phyloP scores from a whole-genome alignment of 2,888 invertebrate species.

The Pyrrhia umbra region DNA sequence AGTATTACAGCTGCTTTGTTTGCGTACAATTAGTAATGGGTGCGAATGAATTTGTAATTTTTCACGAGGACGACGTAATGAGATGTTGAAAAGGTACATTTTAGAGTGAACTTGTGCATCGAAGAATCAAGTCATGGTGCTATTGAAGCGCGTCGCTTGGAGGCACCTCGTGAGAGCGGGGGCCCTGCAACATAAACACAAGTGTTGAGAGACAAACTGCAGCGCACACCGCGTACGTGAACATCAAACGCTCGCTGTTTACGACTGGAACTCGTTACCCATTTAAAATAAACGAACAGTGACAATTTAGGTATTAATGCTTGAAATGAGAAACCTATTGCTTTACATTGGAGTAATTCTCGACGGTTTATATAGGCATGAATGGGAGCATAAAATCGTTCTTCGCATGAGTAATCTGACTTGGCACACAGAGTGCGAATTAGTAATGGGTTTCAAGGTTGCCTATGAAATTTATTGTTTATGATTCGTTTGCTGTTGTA shows the following conservation, averaged over 20 bases:
- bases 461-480: constrained; percentile 41
- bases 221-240: constrained; percentile 19
- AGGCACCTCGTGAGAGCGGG: constrained; percentile 87
- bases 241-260: constrained; percentile 74
- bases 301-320: constrained; percentile 62
- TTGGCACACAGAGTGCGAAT: constrained; percentile 42
- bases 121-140: constrained; percentile 83
- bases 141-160: constrained; percentile 82
- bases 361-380: constrained; percentile 43
- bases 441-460: constrained; percentile 42
- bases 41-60: constrained; percentile 69
- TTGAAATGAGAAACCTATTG: constrained; percentile 49
- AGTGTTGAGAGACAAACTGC: constrained; percentile 55
- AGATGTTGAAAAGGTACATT: constrained; percentile 79
- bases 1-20: constrained; percentile 70
- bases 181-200: constrained; percentile 81
- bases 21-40: constrained; percentile 60
- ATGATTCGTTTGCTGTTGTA: constrained; percentile 28
- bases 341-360: constrained; percentile 34
- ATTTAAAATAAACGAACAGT: constrained; percentile 59
- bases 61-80: constrained; percentile 74
- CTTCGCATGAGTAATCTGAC: constrained; percentile 41
- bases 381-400: constrained; percentile 46
- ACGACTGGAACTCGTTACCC: constrained; percentile 59
- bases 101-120: constrained; percentile 68